Conservation (phyloP, 2,888 invertebrate species). For the Sphaerophoria taeniata region DNA sequence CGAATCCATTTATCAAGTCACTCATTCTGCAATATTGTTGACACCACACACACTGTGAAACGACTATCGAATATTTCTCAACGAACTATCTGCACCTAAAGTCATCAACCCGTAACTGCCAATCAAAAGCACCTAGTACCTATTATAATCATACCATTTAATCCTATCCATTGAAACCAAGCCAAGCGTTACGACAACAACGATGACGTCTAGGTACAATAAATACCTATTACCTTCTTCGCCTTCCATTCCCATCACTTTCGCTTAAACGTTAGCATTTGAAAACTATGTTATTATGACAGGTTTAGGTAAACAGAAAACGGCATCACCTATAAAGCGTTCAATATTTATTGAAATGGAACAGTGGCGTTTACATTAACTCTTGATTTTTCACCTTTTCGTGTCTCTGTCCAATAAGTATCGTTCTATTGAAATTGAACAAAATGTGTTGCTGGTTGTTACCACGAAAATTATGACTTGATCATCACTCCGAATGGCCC, state of each 20-base stretch:
- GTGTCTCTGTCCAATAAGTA: too few relatives aligned
- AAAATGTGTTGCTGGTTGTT: constrained; percentile 18
- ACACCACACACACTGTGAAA: neutral
- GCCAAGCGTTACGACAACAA: too few relatives aligned
- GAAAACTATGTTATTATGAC: constrained; percentile 13
- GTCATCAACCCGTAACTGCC: neutral
- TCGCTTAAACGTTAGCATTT: too few relatives aligned
- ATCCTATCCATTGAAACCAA: too few relatives aligned
- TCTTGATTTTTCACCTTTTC: constrained; percentile 53
- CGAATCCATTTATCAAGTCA: neutral
- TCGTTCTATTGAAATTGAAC: neutral
- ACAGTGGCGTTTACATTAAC: constrained; percentile 52
- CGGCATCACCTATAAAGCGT: too few relatives aligned
- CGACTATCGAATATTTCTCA: neutral
- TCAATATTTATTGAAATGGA: neutral
- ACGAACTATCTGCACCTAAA: neutral
- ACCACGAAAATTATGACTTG: too few relatives aligned
- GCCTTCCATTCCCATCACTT: too few relatives aligned
- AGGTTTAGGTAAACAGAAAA: neutral
- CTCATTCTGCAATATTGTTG: neutral
- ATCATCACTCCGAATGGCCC: too few relatives aligned
- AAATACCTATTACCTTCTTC: too few relatives aligned
- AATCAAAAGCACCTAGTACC: too few relatives aligned
- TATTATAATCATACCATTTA: too few relatives aligned
- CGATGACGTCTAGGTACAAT: too few relatives aligned